Base-by-base conservation (phyloP, 2,113 vertebrate species). In the Gambusia affinis region DNA sequence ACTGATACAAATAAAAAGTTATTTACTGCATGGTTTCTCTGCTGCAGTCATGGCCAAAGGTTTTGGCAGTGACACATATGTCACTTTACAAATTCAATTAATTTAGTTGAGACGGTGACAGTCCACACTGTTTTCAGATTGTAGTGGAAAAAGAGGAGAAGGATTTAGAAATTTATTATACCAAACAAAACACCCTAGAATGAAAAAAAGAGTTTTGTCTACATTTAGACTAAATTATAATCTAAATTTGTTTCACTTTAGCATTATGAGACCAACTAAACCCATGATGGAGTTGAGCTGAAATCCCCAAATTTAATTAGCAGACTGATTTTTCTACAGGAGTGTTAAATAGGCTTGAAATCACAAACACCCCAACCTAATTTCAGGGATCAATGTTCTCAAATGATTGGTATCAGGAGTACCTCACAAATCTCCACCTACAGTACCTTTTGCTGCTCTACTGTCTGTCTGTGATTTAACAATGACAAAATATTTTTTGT, bases 1-100 rank as follows among this genome's bases (percentile, higher is more conserved):
- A 72, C 63, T 66, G 60, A 57, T 17, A n/a, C 51, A 57, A 57
- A 24, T n/a, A 57, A 57, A 57, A 57, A 57, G 14, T 47, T 47
- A 57, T n/a, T n/a, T n/a, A 57, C 3, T n/a, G 51, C 24, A n/a
- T 3, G 0, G 51, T 57, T 54, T 24, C 5, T 24, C 22, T 10
- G 1, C 22, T 24, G 1, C 24, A 57, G 24, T n/a, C 51, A 2
- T n/a, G 51, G 51, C 51, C 19, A 24, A 24, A 24, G 22, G 22
- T 57, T 57, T 57, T 57, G 51, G 51, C 51, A 57, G 22, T n/a
- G 22, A 57, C 19, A 57, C 51, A 57, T 54, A 24, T n/a, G 51
- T 17, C 17, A 24, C 51, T 57, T 57, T 57, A 1, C 22, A n/a
- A 57, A 57, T 57, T 57, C 24, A 10, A 3, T 8, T 10, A 8